phyloP scores from a whole-genome alignment of 2,888 invertebrate genomes.

The Drosophila prolongata region DNA sequence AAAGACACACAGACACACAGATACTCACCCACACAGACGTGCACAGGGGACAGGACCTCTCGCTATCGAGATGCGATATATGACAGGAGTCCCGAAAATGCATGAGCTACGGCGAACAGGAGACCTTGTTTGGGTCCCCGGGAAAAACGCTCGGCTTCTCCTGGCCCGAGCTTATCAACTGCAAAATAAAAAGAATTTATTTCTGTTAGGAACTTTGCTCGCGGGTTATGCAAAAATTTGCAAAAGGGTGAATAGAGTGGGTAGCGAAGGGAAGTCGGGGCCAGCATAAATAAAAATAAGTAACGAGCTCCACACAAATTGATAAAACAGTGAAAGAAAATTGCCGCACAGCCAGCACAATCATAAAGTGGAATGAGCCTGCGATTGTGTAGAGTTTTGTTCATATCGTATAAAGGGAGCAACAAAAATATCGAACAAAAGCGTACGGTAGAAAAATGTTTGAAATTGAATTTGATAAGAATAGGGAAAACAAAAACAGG shows the following conservation, averaged over 20 bases:
- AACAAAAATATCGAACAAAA: constrained; percentile 74
- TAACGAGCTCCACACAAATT: constrained; percentile 76
- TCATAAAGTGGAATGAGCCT: constrained; percentile 34
- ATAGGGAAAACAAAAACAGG: constrained; percentile 40
- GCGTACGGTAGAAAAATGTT: constrained; percentile 64
- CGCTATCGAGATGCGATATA: constrained; percentile 72
- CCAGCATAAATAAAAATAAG: constrained; percentile 73
- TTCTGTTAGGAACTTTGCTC: constrained; percentile 77
- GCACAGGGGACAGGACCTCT: constrained; percentile 21
- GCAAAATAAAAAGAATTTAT: constrained; percentile 75
- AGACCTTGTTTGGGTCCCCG: constrained; percentile 49
- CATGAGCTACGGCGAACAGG: constrained; percentile 62
- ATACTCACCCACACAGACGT: not conserved
- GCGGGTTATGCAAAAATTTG: constrained; percentile 78
- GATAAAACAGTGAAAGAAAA: constrained; percentile 76
- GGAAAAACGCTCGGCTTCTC: constrained; percentile 8
- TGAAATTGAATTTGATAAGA: constrained; percentile 69
- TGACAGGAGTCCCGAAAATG: constrained; percentile 70
- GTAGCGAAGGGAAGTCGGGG: not conserved
- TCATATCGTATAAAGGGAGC: constrained; percentile 18
- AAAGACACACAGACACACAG: constrained; percentile 20
- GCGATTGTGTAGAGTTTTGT: constrained; percentile 1
- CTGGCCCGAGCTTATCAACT: constrained; percentile 74
- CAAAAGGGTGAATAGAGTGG: constrained; percentile 49
- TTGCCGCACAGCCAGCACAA: constrained; percentile 58